Base-by-base conservation (phyloP, 1,140 invertebrate genomes). In the Wasmannia auropunctata region DNA sequence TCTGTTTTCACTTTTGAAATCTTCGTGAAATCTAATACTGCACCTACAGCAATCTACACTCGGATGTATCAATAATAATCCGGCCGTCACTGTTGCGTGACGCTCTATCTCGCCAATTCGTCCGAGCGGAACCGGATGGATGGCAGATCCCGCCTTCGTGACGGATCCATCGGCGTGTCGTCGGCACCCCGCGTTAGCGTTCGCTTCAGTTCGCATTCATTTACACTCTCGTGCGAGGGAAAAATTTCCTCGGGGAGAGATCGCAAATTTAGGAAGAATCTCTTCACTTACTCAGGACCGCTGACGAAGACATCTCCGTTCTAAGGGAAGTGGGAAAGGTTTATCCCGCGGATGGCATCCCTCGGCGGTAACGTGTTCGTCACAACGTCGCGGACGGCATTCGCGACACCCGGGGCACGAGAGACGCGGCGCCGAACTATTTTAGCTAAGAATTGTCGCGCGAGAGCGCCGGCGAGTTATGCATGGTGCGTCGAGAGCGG, bases 261-360 rank as follows among this genome's bases (percentile, higher is more conserved):
- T 46, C 16, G 16, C 3, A 7, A 43, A 80, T n/a, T n/a, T n/a
- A 77, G 31, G 31, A 40, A n/a, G n/a, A 43, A 16, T 16, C n/a
- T 25, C 51, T 22, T 37, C 62, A 90, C 89, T 90, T 90, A 90
- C 89, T 80, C 7, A 90, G 49, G 34, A 77, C 51, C n/a, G 7
- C 51, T 72, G 70, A 77, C 54, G 63, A 58, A 31, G 60, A 81
- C 89, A 90, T 90, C 63, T 84, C 74, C 86, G 81, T 76, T 54
- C 34, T 7, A 77, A 54, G 16, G 25, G 56, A 69, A 63, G 34
- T 54, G 19, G 25, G 63, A 58, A 58, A 87, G 16, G 10, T 16
- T 40, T 87, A 81, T 72, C 49, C 63, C 58, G 85, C 67, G 51
- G 65, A 87, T n/a, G n/a, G n/a, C 89, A 90, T 90, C 80, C 88